phyloP scores from a whole-genome alignment of 1,140 invertebrate genomes.

The Caenorhabditis elegans region DNA sequence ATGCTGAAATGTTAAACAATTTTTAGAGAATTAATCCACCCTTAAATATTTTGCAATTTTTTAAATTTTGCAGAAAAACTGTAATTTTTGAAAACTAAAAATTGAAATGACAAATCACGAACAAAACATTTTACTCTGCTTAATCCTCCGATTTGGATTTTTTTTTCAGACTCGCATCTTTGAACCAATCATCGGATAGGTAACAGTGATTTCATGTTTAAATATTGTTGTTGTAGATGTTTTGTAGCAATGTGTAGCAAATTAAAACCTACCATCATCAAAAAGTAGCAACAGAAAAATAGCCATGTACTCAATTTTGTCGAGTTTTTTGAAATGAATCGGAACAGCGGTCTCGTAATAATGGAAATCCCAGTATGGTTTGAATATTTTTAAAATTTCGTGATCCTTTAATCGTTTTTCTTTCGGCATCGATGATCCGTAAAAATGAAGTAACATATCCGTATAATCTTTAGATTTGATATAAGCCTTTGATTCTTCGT shows the following conservation, averaged over 20 bases:
- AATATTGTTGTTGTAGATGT: no score
- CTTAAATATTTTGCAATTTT: no score
- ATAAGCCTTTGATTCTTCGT: background rate
- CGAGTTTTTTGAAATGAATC: background rate
- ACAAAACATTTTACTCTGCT: no score
- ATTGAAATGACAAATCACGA: no score
- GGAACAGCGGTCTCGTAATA: background rate
- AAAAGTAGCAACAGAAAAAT: background rate
- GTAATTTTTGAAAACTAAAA: no score
- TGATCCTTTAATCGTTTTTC: conserved; percentile 1
- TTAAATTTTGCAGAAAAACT: no score
- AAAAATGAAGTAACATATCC: background rate
- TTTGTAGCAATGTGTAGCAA: no score
- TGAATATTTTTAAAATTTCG: background rate
- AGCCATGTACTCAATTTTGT: background rate
- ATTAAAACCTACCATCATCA: conserved; percentile 1
- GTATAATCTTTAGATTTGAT: background rate
- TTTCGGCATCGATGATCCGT: background rate
- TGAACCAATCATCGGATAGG: no score
- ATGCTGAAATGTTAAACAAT: background rate
- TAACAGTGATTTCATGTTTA: no score
- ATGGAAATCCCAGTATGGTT: background rate
- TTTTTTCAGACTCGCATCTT: no score
- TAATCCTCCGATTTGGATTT: no score
- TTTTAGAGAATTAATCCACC: no score